Percentiles rank a stretch among this genome's conserved stretches.
Evolutionary conservation across 2,113 vertebrate species (phyloP).

Genomic region (Gymnorhina tibicen): DNA sequence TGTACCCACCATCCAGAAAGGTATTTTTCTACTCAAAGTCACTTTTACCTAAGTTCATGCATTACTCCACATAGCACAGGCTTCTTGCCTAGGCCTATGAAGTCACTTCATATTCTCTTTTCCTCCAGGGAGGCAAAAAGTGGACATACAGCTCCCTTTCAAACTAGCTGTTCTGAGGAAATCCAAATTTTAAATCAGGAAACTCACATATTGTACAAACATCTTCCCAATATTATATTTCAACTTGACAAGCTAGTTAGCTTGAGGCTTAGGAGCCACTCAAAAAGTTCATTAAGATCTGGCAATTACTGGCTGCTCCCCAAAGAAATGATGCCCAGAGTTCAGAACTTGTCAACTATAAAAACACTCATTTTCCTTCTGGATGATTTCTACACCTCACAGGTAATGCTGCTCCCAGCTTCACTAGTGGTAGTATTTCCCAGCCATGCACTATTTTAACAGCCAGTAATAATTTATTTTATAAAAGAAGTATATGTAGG

Average conservation of each 20-base stretch:
- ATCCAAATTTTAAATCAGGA: background rate
- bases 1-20: background rate
- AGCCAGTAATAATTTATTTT: background rate
- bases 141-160: background rate
- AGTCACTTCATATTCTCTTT: background rate
- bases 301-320: background rate
- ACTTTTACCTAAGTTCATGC: background rate
- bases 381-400: background rate
- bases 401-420: background rate
- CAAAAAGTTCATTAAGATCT: background rate
- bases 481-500: background rate
- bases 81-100: background rate
- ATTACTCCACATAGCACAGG: background rate
- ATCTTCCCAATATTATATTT: background rate
- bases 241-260: background rate
- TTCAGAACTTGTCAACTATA: background rate
- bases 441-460: background rate
- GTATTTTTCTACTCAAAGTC: background rate
- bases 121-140: background rate
- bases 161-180: background rate
- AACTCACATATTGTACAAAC: background rate
- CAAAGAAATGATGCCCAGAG: background rate
- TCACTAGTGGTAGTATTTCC: background rate
- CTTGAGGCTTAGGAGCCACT: background rate
- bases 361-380: background rate